Conservation (phyloP, 1,140 invertebrate genomes). For the Contarinia nasturtii region DNA sequence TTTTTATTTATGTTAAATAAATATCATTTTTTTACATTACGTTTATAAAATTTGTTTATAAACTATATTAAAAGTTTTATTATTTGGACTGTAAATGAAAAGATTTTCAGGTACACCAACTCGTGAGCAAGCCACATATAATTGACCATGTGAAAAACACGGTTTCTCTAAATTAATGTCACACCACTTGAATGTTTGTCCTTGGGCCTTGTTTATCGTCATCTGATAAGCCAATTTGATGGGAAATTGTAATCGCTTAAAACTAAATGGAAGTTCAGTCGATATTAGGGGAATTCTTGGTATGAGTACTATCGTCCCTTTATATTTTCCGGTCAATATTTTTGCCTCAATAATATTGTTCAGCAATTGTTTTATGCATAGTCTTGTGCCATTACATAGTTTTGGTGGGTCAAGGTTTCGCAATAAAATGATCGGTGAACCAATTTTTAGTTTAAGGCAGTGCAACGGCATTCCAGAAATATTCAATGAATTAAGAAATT, state of each 20-base stretch:
- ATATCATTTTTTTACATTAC: too few relatives aligned
- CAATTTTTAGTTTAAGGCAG: slow-evolving; percentile 8
- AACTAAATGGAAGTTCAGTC: slow-evolving; percentile 5
- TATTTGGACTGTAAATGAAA: too few relatives aligned
- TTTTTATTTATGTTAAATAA: too few relatives aligned
- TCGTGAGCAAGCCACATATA: slow-evolving; percentile 14
- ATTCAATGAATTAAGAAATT: slow-evolving; percentile 12
- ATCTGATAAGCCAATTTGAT: slow-evolving; percentile 28
- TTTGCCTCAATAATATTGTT: slow-evolving; percentile 14
- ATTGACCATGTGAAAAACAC: slow-evolving; percentile 9
- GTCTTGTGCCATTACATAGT: slow-evolving; percentile 21
- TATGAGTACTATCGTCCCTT: slow-evolving; percentile 16
- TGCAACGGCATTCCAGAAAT: slow-evolving; percentile 10
- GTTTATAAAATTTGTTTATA: too few relatives aligned
- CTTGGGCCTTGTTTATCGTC: slow-evolving; percentile 35
- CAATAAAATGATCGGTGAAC: slow-evolving; percentile 17
- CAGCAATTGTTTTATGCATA: slow-evolving; percentile 10
- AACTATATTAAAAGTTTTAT: too few relatives aligned
- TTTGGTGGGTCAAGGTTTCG: slow-evolving; percentile 18
- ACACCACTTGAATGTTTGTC: slow-evolving; percentile 22
- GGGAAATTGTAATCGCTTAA: slow-evolving; percentile 6
- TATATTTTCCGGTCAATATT: slow-evolving; percentile 13
- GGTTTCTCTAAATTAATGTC: slow-evolving; percentile 16
- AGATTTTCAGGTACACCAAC: slow-evolving; percentile 6
- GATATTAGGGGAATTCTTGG: slow-evolving; percentile 19